Percentiles rank a stretch among this genome's conserved stretches.
Conservation (phyloP, 1,140 invertebrate genomes). For the Sarcophaga peregrina region DNA sequence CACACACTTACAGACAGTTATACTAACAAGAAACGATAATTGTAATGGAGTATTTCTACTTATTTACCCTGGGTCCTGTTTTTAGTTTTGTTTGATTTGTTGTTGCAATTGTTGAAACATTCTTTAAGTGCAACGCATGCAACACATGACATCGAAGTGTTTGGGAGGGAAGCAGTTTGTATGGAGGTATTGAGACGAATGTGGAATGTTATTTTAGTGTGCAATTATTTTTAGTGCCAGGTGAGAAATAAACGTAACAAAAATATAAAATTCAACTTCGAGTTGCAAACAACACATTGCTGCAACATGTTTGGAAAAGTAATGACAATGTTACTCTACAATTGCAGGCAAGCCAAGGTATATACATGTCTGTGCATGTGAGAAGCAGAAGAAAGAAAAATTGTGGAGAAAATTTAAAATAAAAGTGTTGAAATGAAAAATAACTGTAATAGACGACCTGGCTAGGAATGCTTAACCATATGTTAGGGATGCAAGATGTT, state of each 20-base stretch:
- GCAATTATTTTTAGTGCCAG: conserved; percentile 23
- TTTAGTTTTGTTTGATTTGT: neutral
- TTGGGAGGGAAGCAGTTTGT: neutral
- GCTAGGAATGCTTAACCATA: neutral
- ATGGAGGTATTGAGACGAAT: neutral
- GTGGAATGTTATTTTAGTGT: conserved; percentile 15
- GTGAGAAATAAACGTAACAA: neutral
- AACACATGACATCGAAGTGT: conserved; percentile 11
- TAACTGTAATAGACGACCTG: neutral
- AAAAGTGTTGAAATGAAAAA: conserved; percentile 22
- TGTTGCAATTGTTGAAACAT: neutral
- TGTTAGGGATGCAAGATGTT: neutral
- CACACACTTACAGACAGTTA: neutral
- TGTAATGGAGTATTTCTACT: neutral
- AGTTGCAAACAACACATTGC: neutral
- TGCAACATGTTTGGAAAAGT: neutral
- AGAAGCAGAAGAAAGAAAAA: neutral
- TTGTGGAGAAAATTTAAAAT: neutral
- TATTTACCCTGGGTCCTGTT: too few relatives aligned
- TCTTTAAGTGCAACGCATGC: neutral
- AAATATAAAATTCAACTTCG: neutral
- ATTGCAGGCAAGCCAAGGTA: neutral
- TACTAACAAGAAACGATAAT: neutral
- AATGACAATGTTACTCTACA: neutral
- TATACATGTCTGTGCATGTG: too few relatives aligned